Evolutionary conservation across 2,888 invertebrate genomes (phyloP), one percentile per base, ranked within the genome.

Genomic region (Drepanosiphum platanoidis): DNA sequence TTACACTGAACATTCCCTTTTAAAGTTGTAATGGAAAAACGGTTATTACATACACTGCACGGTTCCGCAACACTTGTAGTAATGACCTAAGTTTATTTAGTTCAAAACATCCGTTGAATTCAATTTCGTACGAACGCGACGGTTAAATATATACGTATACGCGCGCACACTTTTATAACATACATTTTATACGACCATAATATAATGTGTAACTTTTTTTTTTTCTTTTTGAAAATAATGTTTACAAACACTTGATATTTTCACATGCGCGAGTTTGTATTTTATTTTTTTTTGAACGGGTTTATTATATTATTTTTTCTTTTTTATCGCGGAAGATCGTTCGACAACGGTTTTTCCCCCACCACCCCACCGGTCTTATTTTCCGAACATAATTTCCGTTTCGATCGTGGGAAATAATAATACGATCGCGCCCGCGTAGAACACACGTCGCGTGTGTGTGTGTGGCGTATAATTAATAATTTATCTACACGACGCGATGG

Each of bases 341-440:
- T n/a, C n/a, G n/a, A 52, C 52, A 52, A 46, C 1, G 46, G 18
- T 15, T 46, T n/a, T 30, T 46, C n/a, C n/a, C n/a, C n/a, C n/a
- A n/a, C n/a, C n/a, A n/a, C n/a, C n/a, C n/a, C n/a, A n/a, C n/a
- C n/a, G n/a, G n/a, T n/a, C 22, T 52, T n/a, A 34, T 1, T 30
- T 46, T 18, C n/a, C 61, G 22, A 39, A 39, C 30, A 18, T 39
- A 78, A 78, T 78, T 78, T 78, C 32, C 78, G 22, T 39, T 32
- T n/a, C 9, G 27, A 78, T 64, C 22, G 7, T 5, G 1, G 13
- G 3, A 30, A 30, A 39, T 61, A 42, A 9, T 52, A 22, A 1
- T 5, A 32, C 22, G 64, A 64, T 78, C 39, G 30, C 39, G 22
- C n/a, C 13, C 1, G 30, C 22, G 18, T 30, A 61, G 27, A 61